Percentiles rank a stretch among this genome's conserved stretches.
Conservation (phyloP, 2,888 invertebrate genomes). For the Strigamia crassipes region DNA sequence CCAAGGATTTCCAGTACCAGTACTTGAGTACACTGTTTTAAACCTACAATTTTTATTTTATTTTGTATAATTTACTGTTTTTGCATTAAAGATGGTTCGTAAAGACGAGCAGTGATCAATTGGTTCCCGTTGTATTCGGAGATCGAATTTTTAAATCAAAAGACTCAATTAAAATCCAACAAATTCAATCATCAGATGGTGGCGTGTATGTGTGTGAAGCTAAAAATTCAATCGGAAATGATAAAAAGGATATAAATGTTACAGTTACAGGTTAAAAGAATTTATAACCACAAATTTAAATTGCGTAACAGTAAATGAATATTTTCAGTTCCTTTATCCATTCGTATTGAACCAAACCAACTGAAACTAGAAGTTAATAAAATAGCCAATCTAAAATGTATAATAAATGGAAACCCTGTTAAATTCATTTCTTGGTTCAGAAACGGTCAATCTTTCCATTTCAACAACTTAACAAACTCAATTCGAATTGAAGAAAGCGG, state of each 20-base stretch:
- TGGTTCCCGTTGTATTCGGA: neutral
- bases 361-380: neutral
- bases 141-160: neutral
- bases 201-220: conserved; percentile 31
- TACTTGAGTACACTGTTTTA: neutral
- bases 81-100: conserved; percentile 11
- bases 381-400: conserved; percentile 54
- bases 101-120: neutral
- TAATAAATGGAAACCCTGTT: conserved; percentile 59
- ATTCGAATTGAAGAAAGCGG: conserved; percentile 19
- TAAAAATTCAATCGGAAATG: neutral
- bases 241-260: conserved; percentile 39
- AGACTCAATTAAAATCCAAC: neutral
- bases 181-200: conserved; percentile 52
- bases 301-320: neutral
- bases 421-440: conserved; percentile 57
- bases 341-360: neutral
- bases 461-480: neutral
- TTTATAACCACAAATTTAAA: neutral
- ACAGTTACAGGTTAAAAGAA: conserved; percentile 43
- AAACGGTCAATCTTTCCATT: conserved; percentile 50
- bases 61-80: neutral
- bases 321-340: conserved; percentile 1
- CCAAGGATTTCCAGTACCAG: conserved; percentile 48
- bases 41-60: neutral